Conservation (phyloP, 2,888 invertebrate species). For the Watsonalla binaria region DNA sequence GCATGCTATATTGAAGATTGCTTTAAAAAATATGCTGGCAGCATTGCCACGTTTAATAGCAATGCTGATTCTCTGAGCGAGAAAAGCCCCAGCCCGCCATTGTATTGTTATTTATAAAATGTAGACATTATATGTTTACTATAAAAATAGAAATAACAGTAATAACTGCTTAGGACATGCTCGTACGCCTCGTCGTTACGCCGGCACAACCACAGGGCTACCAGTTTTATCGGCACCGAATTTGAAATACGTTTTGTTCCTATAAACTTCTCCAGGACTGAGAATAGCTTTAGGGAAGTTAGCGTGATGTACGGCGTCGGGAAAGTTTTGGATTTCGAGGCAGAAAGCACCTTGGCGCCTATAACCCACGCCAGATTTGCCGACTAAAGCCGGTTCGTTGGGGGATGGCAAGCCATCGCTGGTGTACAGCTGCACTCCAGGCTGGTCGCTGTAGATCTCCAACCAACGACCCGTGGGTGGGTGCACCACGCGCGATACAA, state of each 20-base stretch:
- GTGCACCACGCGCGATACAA: conserved; percentile 79
- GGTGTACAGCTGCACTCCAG: conserved; percentile 95
- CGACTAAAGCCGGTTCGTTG: conserved; percentile 45
- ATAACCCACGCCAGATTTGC: conserved; percentile 76
- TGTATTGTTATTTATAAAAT: too few relatives aligned
- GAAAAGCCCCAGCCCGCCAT: too few relatives aligned
- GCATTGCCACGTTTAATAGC: too few relatives aligned
- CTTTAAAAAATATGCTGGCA: too few relatives aligned
- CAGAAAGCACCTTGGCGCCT: conserved; percentile 89
- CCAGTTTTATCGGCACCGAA: conserved; percentile 69
- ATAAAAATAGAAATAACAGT: too few relatives aligned
- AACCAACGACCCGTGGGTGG: conserved; percentile 84
- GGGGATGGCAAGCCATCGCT: conserved; percentile 83
- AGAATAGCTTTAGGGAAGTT: conserved; percentile 86
- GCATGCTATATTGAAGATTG: too few relatives aligned
- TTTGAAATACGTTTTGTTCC: conserved; percentile 84
- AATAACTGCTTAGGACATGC: too few relatives aligned
- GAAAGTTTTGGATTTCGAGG: conserved; percentile 94
- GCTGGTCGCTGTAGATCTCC: conserved; percentile 90
- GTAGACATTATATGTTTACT: too few relatives aligned
- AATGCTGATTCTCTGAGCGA: too few relatives aligned
- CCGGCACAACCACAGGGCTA: conserved; percentile 23
- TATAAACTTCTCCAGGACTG: conserved; percentile 83
- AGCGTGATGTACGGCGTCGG: conserved; percentile 90
- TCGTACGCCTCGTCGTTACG: conserved; percentile 4